phyloP scores from a whole-genome alignment of 2,113 vertebrate genomes.

The Zosterops borbonicus region DNA sequence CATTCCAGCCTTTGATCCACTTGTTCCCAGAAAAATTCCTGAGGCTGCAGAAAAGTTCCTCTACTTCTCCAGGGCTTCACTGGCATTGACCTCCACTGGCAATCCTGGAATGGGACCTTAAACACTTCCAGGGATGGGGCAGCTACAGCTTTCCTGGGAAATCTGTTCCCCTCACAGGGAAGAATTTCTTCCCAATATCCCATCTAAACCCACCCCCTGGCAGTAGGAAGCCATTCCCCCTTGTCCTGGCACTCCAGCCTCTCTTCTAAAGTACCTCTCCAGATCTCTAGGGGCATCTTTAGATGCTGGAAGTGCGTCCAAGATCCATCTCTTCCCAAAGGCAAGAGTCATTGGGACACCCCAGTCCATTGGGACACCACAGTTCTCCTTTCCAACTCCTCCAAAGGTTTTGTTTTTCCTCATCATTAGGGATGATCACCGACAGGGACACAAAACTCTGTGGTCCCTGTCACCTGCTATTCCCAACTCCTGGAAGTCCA shows the following conservation, averaged over 20 bases:
- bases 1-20: background rate
- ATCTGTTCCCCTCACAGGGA: background rate
- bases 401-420: background rate
- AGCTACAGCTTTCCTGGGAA: background rate
- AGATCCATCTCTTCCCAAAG: background rate
- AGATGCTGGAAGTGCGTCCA: background rate
- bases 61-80: background rate
- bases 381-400: background rate
- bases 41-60: background rate
- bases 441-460: background rate
- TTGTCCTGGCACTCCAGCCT: background rate
- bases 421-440: background rate
- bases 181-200: background rate
- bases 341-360: background rate
- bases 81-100: rapidly evolving
- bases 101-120: background rate
- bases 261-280: background rate
- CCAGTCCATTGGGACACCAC: too few species aligned
- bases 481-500: background rate
- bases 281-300: background rate
- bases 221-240: background rate
- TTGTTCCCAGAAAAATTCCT: background rate
- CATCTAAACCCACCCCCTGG: too few species aligned
- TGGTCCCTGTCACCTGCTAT: background rate
- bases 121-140: background rate